Percentiles rank a stretch among this genome's conserved stretches.
These are phyloP conservation scores for Dolomedes plantarius DNA, from an alignment of 2,888 invertebrate genomes.

Conservation along the genomic window DNA sequence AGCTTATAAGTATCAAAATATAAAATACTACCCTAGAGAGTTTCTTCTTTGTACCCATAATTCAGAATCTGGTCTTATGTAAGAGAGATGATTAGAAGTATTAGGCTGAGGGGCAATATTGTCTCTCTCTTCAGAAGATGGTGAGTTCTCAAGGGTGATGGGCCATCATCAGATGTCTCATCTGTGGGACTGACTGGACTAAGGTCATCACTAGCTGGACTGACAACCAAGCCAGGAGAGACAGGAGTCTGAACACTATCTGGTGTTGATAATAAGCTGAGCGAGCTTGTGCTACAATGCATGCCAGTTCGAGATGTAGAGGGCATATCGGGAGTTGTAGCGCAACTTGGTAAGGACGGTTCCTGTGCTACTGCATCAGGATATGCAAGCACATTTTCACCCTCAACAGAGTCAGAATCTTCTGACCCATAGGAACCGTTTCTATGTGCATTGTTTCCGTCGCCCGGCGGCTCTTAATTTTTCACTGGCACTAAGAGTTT, in stretches of 20 bases:
- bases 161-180: slow-evolving; percentile 56
- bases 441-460: slow-evolving; percentile 41
- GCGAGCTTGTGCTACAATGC: slow-evolving; percentile 56
- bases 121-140: slow-evolving; percentile 40
- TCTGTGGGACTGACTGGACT: slow-evolving; percentile 63
- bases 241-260: slow-evolving; percentile 67
- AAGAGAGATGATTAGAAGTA: slow-evolving; percentile 24
- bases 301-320: slow-evolving; percentile 65
- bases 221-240: slow-evolving; percentile 59
- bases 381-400: slow-evolving; percentile 48
- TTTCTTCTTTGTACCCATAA: slow-evolving; percentile 59
- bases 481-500: slow-evolving; percentile 71
- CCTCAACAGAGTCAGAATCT: slow-evolving; percentile 60
- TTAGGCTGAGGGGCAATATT: not conserved
- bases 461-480: slow-evolving; percentile 65
- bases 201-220: slow-evolving; percentile 63
- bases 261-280: slow-evolving; percentile 61
- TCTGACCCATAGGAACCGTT: slow-evolving; percentile 47
- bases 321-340: slow-evolving; percentile 57
- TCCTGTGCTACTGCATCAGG: slow-evolving; percentile 41
- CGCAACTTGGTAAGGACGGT: slow-evolving; percentile 63
- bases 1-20: too few species aligned
- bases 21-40: slow-evolving; percentile 47
- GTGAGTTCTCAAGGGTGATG: slow-evolving; percentile 53
- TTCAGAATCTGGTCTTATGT: slow-evolving; percentile 49